Evolutionary conservation across 2,797 vertebrate genomes (phyloP).

Genomic region (Triplophysa bombifrons): DNA sequence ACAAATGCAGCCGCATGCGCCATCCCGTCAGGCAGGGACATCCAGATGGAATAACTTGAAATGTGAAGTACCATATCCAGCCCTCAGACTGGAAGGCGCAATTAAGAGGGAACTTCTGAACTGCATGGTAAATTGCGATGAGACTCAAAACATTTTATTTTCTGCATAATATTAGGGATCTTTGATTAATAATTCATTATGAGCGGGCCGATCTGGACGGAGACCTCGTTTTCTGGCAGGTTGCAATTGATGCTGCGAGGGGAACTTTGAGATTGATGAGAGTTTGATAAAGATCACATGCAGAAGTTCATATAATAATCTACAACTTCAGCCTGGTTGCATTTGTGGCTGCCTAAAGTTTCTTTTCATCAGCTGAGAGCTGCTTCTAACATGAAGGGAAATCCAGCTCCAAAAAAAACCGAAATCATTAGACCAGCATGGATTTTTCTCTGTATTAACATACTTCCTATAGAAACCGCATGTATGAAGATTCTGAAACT

Average conservation of each 20-base stretch:
- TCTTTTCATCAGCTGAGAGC: constrained; percentile 17
- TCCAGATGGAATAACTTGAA: constrained; percentile 59
- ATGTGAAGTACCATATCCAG: constrained; percentile 54
- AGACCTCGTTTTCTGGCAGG: constrained; percentile 43
- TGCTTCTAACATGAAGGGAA: neutral
- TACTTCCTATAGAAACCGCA: too few relatives aligned
- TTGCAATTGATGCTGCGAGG: constrained; percentile 19
- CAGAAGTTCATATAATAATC: constrained; percentile 49
- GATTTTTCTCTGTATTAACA: neutral
- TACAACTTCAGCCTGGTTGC: constrained; percentile 42
- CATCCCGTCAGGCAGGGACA: constrained; percentile 48
- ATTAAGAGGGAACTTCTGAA: constrained; percentile 61
- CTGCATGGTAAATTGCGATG: constrained; percentile 55
- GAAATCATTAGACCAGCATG: neutral
- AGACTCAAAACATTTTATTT: constrained; percentile 60
- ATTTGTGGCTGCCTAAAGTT: constrained; percentile 2
- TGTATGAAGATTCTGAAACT: too few relatives aligned
- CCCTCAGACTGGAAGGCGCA: constrained; percentile 60
- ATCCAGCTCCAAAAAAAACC: neutral
- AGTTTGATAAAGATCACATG: constrained; percentile 48
- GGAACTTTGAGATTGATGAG: constrained; percentile 9
- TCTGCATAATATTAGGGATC: constrained; percentile 57
- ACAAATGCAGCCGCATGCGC: constrained; percentile 48
- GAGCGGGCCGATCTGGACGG: constrained; percentile 45
- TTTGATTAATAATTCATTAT: constrained; percentile 61